phyloP scores from a whole-genome alignment of 2,888 invertebrate species.

The Anorthoa munda region DNA sequence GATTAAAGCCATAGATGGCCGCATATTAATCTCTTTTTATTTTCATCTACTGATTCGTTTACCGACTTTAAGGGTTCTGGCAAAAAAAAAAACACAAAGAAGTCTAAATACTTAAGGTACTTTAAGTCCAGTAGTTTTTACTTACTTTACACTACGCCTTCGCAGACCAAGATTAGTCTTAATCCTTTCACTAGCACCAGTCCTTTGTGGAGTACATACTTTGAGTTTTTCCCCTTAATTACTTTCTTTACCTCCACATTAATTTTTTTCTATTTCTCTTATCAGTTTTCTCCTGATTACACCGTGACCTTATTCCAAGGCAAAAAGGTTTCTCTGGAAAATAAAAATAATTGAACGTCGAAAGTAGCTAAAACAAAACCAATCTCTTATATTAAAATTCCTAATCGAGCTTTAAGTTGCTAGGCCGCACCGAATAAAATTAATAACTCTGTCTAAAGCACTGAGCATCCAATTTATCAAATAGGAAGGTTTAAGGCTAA shows the following conservation, averaged over 20 bases:
- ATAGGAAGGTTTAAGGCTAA: slow-evolving; percentile 18
- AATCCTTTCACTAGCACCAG: background rate
- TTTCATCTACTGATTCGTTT: background rate
- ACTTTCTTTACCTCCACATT: slow-evolving; percentile 21
- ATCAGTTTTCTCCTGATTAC: slow-evolving; percentile 26
- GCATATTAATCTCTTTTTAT: too few species aligned
- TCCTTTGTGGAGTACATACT: background rate
- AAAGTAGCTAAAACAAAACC: slow-evolving; percentile 30
- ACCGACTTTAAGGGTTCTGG: background rate
- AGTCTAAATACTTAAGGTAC: background rate
- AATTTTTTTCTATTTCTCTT: slow-evolving; percentile 22
- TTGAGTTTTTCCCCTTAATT: slow-evolving; percentile 32
- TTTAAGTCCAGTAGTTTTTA: slow-evolving; percentile 1
- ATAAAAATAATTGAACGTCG: slow-evolving; percentile 23
- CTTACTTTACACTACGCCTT: background rate
- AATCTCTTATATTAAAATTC: slow-evolving; percentile 41
- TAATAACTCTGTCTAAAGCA: slow-evolving; percentile 57
- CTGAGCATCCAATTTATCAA: slow-evolving; percentile 53
- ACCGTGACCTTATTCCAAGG: slow-evolving; percentile 24
- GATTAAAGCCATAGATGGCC: too few species aligned
- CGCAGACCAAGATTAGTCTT: background rate
- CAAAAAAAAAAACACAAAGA: background rate
- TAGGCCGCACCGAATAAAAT: slow-evolving; percentile 33
- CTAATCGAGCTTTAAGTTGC: slow-evolving; percentile 18
- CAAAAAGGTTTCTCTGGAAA: slow-evolving; percentile 20